Base-by-base conservation (phyloP, 1,140 invertebrate genomes). In the Brachionus asplanchnoidis region DNA sequence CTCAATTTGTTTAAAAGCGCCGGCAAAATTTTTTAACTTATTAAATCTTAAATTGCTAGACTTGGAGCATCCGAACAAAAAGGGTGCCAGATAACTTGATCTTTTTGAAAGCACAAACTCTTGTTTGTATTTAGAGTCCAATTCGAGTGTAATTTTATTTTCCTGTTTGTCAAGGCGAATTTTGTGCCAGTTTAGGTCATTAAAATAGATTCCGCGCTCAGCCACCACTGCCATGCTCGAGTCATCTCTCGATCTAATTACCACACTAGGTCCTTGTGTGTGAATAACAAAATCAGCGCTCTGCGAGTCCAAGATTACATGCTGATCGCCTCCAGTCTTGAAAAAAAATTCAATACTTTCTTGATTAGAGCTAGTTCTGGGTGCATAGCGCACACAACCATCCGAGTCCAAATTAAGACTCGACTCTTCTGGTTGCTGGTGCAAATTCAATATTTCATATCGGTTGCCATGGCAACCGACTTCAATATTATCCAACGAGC, bases 61-160 rank as follows among this genome's bases (percentile, higher is more conserved):
- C 23, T 68, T 60, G 5, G 36, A 40, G 44, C 79, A 65, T 44
- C 79, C 79, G 8, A 82, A 82, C 6, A 44, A 26, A 12, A 82
- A 2, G 1, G 79, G 79, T 14, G 32, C 32, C 7, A 82, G 20
- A 44, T 56, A 42, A 42, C 68, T 44, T 3, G 36, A 12, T n/a
- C 79, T 46, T 44, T 46, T 68, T 2, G 53, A 6, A 11, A 82
- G 28, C 8, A 46, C 11, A 44, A 82, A 68, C 12, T 82, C 79
- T 42, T 40, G n/a, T 60, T 60, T 82, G 40, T 82, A 82, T 60
- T 82, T 82, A n/a, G 79, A 82, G n/a, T 82, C 79, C 4, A 82
- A 42, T 82, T 82, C 79, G 6, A 82, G 4, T 20, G n/a, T 40
- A n/a, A 82, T 26, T 28, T 17, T 82, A 36, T 53, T 46, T 3